Conservation (phyloP, 2,888 invertebrate genomes). For the Sialis lutaria region DNA sequence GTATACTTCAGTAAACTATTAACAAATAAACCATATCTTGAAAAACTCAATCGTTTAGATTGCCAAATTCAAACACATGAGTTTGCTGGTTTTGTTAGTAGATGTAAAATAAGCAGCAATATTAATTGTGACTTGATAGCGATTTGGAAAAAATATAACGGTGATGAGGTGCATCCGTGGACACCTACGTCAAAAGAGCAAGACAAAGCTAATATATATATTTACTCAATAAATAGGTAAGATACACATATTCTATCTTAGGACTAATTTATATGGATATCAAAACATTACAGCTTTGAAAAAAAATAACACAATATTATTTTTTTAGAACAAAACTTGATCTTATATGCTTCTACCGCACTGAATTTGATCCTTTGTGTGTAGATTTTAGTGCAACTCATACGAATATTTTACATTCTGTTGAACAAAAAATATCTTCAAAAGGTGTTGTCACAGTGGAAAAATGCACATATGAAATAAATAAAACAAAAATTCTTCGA, state of each 20-base stretch:
- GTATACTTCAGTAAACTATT: constrained; percentile 44
- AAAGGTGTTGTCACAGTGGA: constrained; percentile 55
- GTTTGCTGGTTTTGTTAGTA: constrained; percentile 25
- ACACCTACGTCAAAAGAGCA: constrained; percentile 67
- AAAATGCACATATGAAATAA: constrained; percentile 43
- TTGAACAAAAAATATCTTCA: constrained; percentile 66
- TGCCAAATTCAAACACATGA: constrained; percentile 37
- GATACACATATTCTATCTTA: constrained; percentile 7
- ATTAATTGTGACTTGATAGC: constrained; percentile 34
- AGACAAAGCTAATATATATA: constrained; percentile 75
- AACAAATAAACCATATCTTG: constrained; percentile 30
- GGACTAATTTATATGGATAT: no score
- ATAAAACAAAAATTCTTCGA: constrained; percentile 39
- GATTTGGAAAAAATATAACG: constrained; percentile 72
- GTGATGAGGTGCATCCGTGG: constrained; percentile 87
- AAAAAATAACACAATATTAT: constrained; percentile 6
- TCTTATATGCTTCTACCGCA: constrained; percentile 61
- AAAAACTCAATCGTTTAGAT: constrained; percentile 47
- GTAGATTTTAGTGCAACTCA: constrained; percentile 58
- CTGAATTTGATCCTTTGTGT: constrained; percentile 76
- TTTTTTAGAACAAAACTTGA: constrained; percentile 46
- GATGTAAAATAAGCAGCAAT: constrained; percentile 5
- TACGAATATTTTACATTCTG: constrained; percentile 52
- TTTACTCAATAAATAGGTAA: constrained; percentile 58
- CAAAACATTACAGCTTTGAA: background rate